Base-by-base conservation (phyloP, 2,797 vertebrate genomes). In the Siniperca undulata region DNA sequence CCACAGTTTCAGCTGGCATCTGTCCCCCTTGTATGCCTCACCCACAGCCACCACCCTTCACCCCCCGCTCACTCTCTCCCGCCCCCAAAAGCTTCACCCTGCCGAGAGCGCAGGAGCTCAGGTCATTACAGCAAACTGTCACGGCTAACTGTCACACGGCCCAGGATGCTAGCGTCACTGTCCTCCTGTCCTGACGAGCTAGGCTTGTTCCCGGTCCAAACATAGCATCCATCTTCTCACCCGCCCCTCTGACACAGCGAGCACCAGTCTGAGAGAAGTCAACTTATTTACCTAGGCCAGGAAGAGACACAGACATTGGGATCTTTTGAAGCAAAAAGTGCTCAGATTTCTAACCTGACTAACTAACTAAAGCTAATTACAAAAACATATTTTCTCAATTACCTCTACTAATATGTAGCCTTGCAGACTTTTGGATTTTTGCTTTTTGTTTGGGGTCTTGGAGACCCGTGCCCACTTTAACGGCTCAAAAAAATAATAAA, bases 121-220 rank as follows among this genome's bases (percentile, higher is more conserved):
- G 95, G 95, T 95, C 94, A 95, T 96, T 96, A 95, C 91, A 86
- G 90, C 93, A 85, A 94, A 91, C 93, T 95, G 93, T 95, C 93
- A 94, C 78, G 65, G 89, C 81, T 87, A 87, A 91, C 93, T 94
- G 92, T 94, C 93, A 94, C 91, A 84, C 44, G 50, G 89, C 74
- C 88, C 86, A 77, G 91, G 89, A 91, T 89, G 82, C 89, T 74
- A 62, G 83, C 83, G 81, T 91, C 90, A 88, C 88, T 88, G 78
- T 90, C 83, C 88, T 66, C 81, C 36, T 86, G 88, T 88, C 88
- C 90, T 88, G 91, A 91, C 55, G 85, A 89, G 86, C 86, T 16
- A 52, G 76, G 81, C 88, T 92, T 84, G 83, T 91, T 90, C 83
- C 58, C 7, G 73, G 81, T 91, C 91, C 93, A 94, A 93, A 95